These are phyloP conservation scores for Phyllostomus discolor DNA, from an alignment of 2,113 vertebrate species.

Conservation along the genomic window DNA sequence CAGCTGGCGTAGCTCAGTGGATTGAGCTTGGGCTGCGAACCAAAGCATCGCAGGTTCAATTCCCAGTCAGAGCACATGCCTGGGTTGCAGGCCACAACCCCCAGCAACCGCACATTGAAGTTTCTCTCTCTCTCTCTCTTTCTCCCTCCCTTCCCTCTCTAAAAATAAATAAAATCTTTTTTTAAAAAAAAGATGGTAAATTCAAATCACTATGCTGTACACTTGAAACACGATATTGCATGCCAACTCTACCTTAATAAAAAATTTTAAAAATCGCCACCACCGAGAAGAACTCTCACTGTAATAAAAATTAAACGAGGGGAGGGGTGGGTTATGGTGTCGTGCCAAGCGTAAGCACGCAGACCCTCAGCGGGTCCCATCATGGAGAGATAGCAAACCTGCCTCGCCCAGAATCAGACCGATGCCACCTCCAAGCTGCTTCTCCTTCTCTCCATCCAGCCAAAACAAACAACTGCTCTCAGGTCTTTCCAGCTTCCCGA, in stretches of 20 bases:
- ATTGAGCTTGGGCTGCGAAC: no score
- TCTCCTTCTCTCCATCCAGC: neutral
- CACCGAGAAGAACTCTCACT: neutral
- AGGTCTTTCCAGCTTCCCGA: neutral
- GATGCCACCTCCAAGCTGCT: neutral
- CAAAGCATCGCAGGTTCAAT: no score
- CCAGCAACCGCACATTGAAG: no score
- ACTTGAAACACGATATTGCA: neutral
- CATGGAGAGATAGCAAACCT: neutral
- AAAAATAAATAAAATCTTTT: no score
- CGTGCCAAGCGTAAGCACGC: neutral
- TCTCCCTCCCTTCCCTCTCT: no score
- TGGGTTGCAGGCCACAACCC: no score
- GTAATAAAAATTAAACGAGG: neutral
- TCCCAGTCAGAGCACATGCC: no score
- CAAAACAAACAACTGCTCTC: neutral
- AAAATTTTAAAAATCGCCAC: neutral
- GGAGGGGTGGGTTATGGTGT: neutral
- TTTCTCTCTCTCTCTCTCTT: no score
- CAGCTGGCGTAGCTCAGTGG: no score
- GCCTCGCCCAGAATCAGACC: neutral
- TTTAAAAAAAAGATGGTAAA: no score
- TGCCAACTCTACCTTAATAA: neutral
- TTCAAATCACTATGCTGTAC: neutral
- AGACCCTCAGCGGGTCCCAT: neutral